Base-by-base conservation (phyloP, 2,797 vertebrate species). In the Amblyopsis hoosieri region DNA sequence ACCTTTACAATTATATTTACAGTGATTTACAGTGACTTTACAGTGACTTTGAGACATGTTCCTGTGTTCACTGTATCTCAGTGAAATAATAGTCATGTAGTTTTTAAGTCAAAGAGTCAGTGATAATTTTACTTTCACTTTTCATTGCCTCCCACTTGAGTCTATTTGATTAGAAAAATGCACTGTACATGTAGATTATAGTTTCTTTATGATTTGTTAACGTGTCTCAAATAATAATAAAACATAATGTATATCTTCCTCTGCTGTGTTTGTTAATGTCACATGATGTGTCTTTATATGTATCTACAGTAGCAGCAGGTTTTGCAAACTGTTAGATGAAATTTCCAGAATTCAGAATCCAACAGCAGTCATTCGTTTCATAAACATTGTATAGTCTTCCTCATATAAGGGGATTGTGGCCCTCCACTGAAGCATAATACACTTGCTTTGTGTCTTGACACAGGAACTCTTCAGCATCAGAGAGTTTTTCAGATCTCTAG, bases 251-350 rank as follows among this genome's bases (percentile, higher is more conserved):
- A 53, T 61, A 1, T 2, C n/a, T 12, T 12, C 1, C 1, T 45
- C n/a, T 54, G 1, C 33, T 37, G 6, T 37, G 31, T 33, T 33
- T 33, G 31, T 33, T 33, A 19, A 23, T 23, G 19, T 23, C 19
- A 23, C 19, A 23, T 23, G 19, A 23, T 23, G 33, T 37, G 6
- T 37, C 12, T 58, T 61, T 42, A 0, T 23, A 49, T 64, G 69
- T 33, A 15, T 60, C n/a, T 57, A 48, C 67, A 82, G 77, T 51
- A 45, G 6, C 56, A 62, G 65, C 56, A 67, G 37, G 17, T 78
- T 63, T 10, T 12, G 51, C 45, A 31, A 31, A 45, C 47, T 57
- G 17, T 14, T 15, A 57, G 31, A 59, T 2, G 37, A 37, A 64
- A 7, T 66, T 74, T 71, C 55, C 73, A 60, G 75, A 45, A 55